Evolutionary conservation across 2,113 vertebrate species (phyloP).

Genomic region (Tachycineta bicolor): DNA sequence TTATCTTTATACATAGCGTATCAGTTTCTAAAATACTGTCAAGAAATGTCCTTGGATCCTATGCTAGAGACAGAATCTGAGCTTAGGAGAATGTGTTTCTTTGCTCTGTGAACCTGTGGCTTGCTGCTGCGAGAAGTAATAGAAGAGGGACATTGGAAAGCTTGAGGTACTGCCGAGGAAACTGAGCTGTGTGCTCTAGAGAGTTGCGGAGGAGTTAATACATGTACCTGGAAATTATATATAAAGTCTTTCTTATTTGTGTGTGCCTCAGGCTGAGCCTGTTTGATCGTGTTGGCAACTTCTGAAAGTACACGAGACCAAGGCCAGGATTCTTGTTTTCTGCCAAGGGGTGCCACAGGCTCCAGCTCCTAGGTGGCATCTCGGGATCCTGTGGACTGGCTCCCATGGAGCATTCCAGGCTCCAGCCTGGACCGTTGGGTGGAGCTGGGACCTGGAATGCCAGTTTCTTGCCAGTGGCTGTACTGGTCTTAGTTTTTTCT

Average conservation of each 20-base stretch:
- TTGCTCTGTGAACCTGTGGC: background rate
- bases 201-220: background rate
- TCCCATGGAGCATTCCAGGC: background rate
- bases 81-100: background rate
- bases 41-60: background rate
- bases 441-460: background rate
- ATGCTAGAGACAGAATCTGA: background rate
- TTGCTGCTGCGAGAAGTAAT: background rate
- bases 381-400: background rate
- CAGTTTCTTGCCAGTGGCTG: background rate
- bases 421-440: background rate
- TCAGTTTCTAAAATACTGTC: background rate
- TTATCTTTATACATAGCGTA: background rate
- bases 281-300: background rate
- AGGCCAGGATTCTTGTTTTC: background rate
- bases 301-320: background rate
- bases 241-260: background rate
- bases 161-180: background rate
- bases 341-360: background rate
- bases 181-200: background rate
- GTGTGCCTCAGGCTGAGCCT: background rate
- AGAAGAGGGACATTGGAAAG: background rate
- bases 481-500: background rate
- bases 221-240: background rate
- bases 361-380: background rate